phyloP scores from a whole-genome alignment of 2,888 invertebrate genomes.

The Chalcis sispes region DNA sequence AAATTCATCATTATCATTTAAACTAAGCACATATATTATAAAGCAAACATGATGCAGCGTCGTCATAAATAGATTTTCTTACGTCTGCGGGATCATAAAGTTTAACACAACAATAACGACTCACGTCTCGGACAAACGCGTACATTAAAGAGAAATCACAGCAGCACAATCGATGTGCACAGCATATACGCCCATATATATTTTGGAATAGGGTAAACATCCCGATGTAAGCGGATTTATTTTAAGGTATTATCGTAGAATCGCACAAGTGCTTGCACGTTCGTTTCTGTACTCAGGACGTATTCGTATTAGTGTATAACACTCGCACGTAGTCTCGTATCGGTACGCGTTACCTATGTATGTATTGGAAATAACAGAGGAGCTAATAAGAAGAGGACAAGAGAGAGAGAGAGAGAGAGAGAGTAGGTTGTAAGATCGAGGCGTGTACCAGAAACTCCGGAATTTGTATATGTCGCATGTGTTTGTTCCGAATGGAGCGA shows the following conservation, averaged over 20 bases:
- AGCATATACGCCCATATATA: no score
- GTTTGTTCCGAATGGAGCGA: slow-evolving; percentile 30
- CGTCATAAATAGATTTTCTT: no score
- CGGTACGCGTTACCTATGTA: slow-evolving; percentile 2
- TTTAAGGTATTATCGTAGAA: slow-evolving; percentile 60
- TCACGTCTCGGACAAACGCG: no score
- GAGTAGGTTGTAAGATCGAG: neutral
- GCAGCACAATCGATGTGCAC: no score
- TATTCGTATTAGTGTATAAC: no score
- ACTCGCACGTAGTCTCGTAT: no score
- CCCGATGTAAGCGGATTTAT: slow-evolving; percentile 39
- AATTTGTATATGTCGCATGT: neutral
- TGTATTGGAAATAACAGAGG: slow-evolving; percentile 7
- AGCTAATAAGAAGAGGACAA: slow-evolving; percentile 41
- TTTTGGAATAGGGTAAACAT: neutral
- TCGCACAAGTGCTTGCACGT: slow-evolving; percentile 44
- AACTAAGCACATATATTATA: no score
- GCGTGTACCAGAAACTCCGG: neutral
- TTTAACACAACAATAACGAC: no score
- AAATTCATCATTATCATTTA: no score
- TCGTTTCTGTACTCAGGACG: neutral
- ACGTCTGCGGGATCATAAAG: no score
- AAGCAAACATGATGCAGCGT: no score
- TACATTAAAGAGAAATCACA: no score
- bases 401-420: slow-evolving; percentile 14